Evolutionary conservation across 2,888 invertebrate genomes (phyloP).

Genomic region (Eristalis arbustorum): DNA sequence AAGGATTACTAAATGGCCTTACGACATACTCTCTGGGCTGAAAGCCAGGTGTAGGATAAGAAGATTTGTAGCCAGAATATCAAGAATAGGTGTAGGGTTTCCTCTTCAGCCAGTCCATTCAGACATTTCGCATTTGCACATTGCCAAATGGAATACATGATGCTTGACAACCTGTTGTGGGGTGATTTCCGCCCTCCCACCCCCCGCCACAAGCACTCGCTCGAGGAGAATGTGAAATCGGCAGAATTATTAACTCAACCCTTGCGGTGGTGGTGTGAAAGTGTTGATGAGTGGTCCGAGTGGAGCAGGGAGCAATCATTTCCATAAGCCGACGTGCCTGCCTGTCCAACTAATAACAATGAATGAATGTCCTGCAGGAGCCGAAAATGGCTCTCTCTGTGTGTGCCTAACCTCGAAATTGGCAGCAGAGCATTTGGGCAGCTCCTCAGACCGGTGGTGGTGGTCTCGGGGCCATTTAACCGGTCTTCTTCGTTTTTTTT

Average conservation of each 20-base stretch:
- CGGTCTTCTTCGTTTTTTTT: too few species aligned
- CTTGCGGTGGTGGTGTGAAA: background rate
- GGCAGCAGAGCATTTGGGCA: conserved; percentile 29
- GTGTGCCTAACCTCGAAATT: conserved; percentile 29
- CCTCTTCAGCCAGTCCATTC: background rate
- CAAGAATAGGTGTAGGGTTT: conserved; percentile 26
- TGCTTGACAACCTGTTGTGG: conserved; percentile 35
- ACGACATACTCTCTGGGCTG: background rate
- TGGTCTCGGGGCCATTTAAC: conserved; percentile 22
- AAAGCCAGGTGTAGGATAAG: conserved; percentile 49
- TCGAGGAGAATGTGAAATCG: too few species aligned
- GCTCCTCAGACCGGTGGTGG: background rate
- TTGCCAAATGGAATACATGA: conserved; percentile 46
- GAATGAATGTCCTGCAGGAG: conserved; percentile 46
- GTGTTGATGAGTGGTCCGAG: background rate
- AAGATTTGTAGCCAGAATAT: conserved; percentile 49
- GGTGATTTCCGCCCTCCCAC: background rate
- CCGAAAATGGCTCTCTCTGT: background rate
- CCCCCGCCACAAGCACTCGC: too few species aligned
- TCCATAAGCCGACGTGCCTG: conserved; percentile 37
- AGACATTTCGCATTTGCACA: background rate
- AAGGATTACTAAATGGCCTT: conserved; percentile 48
- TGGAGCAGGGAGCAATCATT: conserved; percentile 11
- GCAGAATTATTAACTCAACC: conserved; percentile 24
- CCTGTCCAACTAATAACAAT: conserved; percentile 35